These are phyloP conservation scores for Rhabdomys pumilio DNA, from an alignment of 2,797 vertebrate genomes.

Conservation along the genomic window DNA sequence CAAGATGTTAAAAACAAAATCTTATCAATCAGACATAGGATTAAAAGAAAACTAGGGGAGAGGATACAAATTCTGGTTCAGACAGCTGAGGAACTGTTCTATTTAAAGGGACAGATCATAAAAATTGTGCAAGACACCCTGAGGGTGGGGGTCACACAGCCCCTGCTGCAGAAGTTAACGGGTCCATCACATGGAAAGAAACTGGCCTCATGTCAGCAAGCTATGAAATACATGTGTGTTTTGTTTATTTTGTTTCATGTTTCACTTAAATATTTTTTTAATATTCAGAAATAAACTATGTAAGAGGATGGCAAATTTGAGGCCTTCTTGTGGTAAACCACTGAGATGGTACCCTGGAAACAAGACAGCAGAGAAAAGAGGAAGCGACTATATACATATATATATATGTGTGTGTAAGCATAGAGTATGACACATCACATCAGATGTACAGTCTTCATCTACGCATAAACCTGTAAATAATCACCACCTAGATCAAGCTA, in stretches of 20 bases:
- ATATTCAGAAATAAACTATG: constrained; percentile 4
- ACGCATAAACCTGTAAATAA: background rate
- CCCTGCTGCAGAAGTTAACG: background rate
- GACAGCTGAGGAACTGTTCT: background rate
- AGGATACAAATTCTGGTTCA: constrained; percentile 25
- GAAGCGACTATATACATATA: background rate
- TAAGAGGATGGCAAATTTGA: background rate
- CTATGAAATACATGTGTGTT: background rate
- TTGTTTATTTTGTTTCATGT: constrained; percentile 33
- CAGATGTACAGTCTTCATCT: background rate
- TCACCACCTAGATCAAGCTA: background rate
- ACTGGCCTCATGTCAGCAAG: background rate
- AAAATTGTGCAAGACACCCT: background rate
- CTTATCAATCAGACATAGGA: background rate
- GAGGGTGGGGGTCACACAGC: background rate
- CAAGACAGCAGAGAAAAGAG: background rate
- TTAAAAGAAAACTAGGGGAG: background rate
- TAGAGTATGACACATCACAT: background rate
- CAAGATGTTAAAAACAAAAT: background rate
- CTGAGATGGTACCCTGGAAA: background rate
- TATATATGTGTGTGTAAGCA: no score
- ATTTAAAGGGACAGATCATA: background rate
- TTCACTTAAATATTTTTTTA: background rate
- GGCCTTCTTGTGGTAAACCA: background rate
- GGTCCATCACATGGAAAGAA: background rate